Percentiles rank a stretch among this genome's conserved stretches.
Conservation (phyloP, 2,888 invertebrate species). For the Piscicola geometra region DNA sequence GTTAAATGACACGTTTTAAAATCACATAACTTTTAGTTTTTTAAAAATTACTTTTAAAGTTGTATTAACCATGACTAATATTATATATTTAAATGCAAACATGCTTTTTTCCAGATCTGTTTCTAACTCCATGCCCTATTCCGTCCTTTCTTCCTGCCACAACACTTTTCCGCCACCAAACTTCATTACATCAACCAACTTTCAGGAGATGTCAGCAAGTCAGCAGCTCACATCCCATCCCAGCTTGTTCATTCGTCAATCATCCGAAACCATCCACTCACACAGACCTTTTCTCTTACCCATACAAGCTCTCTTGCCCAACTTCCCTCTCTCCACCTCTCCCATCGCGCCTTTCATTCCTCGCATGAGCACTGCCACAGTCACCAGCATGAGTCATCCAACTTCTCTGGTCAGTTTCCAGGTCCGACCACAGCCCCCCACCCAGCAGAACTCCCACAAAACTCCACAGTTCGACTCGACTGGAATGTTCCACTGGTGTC, state of each 20-base stretch:
- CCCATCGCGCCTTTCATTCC: neutral
- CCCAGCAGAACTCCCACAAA: neutral
- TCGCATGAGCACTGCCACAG: constrained; percentile 25
- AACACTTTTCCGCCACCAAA: no score
- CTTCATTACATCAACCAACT: neutral
- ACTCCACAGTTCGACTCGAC: constrained; percentile 76
- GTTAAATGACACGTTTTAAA: no score
- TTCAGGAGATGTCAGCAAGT: neutral
- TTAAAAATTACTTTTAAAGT: no score
- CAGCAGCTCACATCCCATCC: neutral
- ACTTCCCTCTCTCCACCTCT: neutral
- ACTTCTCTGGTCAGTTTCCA: constrained; percentile 14
- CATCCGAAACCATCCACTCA: no score
- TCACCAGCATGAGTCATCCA: constrained; percentile 27
- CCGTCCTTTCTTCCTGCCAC: neutral
- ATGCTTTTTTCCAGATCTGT: neutral
- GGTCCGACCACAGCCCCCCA: neutral
- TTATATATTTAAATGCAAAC: no score
- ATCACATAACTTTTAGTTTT: no score
- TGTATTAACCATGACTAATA: no score
- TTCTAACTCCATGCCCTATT: neutral
- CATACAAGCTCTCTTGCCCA: neutral
- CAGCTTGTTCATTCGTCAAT: neutral
- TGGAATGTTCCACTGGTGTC: constrained; percentile 99
- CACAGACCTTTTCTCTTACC: neutral